Evolutionary conservation across 2,888 invertebrate genomes (phyloP).

Genomic region (Blera fallax): DNA sequence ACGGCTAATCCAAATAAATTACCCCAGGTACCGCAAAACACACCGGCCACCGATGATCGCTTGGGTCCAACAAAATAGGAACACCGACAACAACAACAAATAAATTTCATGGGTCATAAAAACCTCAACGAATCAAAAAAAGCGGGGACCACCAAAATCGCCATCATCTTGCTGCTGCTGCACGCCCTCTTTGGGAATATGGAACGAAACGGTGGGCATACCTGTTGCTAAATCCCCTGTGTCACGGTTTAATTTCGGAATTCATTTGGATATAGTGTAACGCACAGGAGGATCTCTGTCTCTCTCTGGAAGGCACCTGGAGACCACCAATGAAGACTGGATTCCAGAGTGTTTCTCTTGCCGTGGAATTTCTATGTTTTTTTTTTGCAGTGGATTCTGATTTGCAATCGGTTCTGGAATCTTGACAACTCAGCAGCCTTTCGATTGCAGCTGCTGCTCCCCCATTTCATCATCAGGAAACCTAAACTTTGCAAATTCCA

Average conservation of each 20-base stretch:
- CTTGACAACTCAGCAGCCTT: constrained; percentile 54
- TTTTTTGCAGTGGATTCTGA: not conserved
- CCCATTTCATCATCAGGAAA: constrained; percentile 59
- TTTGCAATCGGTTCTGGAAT: constrained; percentile 53
- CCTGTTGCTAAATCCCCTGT: constrained; percentile 60
- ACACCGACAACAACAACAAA: constrained; percentile 33
- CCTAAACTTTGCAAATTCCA: constrained; percentile 67
- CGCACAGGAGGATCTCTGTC: constrained; percentile 28
- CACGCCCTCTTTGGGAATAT: constrained; percentile 57
- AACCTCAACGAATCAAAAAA: constrained; percentile 54
- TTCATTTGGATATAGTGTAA: constrained; percentile 50
- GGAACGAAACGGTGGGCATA: constrained; percentile 39
- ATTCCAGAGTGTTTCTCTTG: constrained; percentile 30
- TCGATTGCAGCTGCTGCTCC: constrained; percentile 69
- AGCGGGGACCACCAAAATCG: constrained; percentile 65
- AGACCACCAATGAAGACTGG: constrained; percentile 59
- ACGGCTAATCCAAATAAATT: constrained; percentile 59
- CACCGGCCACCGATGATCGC: constrained; percentile 36
- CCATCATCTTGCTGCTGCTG: constrained; percentile 26
- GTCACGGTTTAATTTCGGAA: constrained; percentile 66
- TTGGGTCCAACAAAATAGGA: not conserved
- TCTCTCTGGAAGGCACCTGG: constrained; percentile 51
- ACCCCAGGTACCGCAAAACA: constrained; percentile 20
- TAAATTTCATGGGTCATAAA: constrained; percentile 65
- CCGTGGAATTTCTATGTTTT: not conserved